Conservation (phyloP, 2,113 vertebrate genomes). For the Chaetodon auriga region DNA sequence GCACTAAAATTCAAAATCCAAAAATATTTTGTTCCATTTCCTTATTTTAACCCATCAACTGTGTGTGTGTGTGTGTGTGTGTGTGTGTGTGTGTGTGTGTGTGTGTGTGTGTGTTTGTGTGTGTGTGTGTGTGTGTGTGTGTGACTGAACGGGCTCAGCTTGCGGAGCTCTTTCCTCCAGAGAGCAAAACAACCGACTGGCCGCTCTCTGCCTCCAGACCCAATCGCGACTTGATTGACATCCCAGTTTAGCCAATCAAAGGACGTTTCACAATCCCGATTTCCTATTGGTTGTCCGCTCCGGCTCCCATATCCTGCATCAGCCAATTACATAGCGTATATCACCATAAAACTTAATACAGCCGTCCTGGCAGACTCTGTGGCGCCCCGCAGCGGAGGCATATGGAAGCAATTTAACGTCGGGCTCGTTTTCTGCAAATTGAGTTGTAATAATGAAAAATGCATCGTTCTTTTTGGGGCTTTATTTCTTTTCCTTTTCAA, state of each 20-base stretch:
- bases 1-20: background rate
- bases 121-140: slow-evolving; percentile 26
- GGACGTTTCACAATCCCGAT: background rate
- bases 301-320: background rate
- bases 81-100: slow-evolving; percentile 16
- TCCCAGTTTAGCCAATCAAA: slow-evolving; percentile 70
- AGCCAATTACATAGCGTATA: slow-evolving; percentile 62
- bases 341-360: slow-evolving; percentile 2
- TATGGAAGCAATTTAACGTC: slow-evolving; percentile 56
- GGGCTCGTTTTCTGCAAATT: slow-evolving; percentile 48
- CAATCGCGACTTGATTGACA: slow-evolving; percentile 80
- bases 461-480: slow-evolving; percentile 26
- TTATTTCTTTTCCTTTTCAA: slow-evolving; percentile 59
- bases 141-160: background rate
- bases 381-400: slow-evolving; percentile 82
- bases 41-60: background rate
- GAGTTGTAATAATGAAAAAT: slow-evolving; percentile 70
- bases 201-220: slow-evolving; percentile 31
- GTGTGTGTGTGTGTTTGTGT: background rate
- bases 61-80: slow-evolving; percentile 2
- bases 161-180: slow-evolving; percentile 75
- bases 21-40: no score
- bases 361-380: slow-evolving; percentile 58
- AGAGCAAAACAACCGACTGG: slow-evolving; percentile 77
- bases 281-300: slow-evolving; percentile 57